Evolutionary conservation across 2,113 vertebrate species (phyloP).

Genomic region (Passerina amoena): DNA sequence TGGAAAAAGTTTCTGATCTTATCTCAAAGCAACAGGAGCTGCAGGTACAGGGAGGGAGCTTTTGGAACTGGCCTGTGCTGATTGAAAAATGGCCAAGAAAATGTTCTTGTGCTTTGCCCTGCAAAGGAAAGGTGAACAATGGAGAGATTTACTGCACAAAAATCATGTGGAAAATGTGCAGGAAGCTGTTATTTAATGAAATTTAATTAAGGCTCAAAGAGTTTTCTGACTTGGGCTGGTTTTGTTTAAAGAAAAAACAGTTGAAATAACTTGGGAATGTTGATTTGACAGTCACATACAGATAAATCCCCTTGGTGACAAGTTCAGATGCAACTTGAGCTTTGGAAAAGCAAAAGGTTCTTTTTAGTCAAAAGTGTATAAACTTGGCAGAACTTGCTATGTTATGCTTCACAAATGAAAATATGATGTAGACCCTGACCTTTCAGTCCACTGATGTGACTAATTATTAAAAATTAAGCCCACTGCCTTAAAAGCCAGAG

Average conservation of each 20-base stretch:
- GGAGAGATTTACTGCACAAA: not conserved
- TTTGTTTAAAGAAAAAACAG: not conserved
- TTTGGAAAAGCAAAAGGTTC: not conserved
- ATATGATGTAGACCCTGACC: not conserved
- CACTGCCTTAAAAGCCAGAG: not conserved
- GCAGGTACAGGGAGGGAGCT: not conserved
- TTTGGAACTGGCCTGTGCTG: not conserved
- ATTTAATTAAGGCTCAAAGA: not conserved
- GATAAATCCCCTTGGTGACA: not conserved
- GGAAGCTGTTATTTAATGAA: not conserved
- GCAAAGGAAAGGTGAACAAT: not conserved
- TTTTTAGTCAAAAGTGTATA: not conserved
- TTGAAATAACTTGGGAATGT: not conserved
- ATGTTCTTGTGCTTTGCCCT: not conserved
- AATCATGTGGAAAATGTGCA: not conserved
- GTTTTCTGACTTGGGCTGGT: not conserved
- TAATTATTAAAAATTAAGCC: not conserved
- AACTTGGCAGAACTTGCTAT: not conserved
- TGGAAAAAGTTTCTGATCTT: not conserved
- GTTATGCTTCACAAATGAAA: not conserved
- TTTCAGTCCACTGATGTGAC: not conserved
- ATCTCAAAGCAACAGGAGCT: not conserved
- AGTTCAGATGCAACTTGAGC: not conserved
- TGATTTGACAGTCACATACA: not conserved
- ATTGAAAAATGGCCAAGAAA: not conserved